Evolutionary conservation across 2,888 invertebrate genomes (phyloP).

Genomic region (Bugula neritina): DNA sequence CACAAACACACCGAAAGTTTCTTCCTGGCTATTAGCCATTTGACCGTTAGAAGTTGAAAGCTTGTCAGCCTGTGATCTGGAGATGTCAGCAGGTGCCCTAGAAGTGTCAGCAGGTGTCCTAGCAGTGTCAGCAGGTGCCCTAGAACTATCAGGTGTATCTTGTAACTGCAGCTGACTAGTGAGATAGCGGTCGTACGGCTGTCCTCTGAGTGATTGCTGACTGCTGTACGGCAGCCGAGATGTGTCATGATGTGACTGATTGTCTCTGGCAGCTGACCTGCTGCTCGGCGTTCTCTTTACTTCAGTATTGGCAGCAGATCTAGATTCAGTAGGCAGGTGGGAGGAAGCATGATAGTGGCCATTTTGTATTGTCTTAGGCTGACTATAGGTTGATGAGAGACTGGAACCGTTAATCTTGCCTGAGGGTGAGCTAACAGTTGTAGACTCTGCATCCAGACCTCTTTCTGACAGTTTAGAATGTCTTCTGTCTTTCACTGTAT

Average conservation of each 20-base stretch:
- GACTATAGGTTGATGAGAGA: neutral
- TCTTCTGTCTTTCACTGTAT: neutral
- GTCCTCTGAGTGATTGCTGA: conserved; percentile 10
- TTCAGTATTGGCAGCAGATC: neutral
- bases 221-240: neutral
- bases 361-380: conserved; percentile 22
- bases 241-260: neutral
- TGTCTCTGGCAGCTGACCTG: neutral
- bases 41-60: neutral
- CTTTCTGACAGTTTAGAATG: neutral
- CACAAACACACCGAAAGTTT: conserved; percentile 15
- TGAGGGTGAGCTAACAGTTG: neutral
- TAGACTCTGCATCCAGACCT: neutral
- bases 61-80: too few relatives aligned
- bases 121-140: neutral
- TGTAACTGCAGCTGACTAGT: conserved; percentile 16
- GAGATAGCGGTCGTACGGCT: conserved; percentile 13
- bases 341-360: conserved; percentile 23
- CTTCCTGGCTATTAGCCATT: neutral
- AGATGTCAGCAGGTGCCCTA: neutral
- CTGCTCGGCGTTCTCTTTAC: neutral
- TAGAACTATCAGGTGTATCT: neutral
- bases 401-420: neutral
- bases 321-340: neutral
- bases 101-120: neutral